These are phyloP conservation scores for Marasmarcha lunaedactyla DNA, from an alignment of 2,888 invertebrate species.

Conservation along the genomic window DNA sequence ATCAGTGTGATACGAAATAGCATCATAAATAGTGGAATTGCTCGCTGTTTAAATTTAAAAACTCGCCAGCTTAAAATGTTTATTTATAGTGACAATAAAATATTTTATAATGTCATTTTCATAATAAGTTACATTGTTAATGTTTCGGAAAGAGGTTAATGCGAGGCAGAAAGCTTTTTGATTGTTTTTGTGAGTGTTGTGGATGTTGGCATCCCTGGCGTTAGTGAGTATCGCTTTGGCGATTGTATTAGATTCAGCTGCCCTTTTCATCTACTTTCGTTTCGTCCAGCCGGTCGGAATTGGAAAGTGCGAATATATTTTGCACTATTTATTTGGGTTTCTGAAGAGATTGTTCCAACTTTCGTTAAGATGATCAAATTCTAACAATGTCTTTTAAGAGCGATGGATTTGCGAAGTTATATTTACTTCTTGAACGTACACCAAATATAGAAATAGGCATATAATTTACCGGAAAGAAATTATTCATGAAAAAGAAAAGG, in stretches of 20 bases:
- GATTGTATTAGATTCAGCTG: conserved; percentile 71
- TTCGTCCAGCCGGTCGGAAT: conserved; percentile 35
- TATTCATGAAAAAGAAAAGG: too few species aligned
- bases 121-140: not conserved
- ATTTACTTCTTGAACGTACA: too few species aligned
- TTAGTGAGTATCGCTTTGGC: conserved; percentile 60
- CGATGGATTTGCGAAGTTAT: too few species aligned
- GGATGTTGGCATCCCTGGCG: conserved; percentile 37
- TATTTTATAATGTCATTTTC: not conserved
- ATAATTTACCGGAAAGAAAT: too few species aligned
- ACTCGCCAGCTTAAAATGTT: not conserved
- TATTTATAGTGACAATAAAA: conserved; percentile 1
- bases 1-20: conserved; percentile 50
- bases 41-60: conserved; percentile 23
- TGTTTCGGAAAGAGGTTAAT: not conserved
- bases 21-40: conserved; percentile 30
- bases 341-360: too few species aligned
- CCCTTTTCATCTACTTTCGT: conserved; percentile 70
- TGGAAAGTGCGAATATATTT: not conserved
- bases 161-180: not conserved
- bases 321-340: too few species aligned
- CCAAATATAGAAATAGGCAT: too few species aligned
- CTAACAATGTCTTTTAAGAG: too few species aligned
- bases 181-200: not conserved
- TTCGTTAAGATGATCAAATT: too few species aligned